phyloP scores from a whole-genome alignment of 2,888 invertebrate species.

The Eucera pruinosa region DNA sequence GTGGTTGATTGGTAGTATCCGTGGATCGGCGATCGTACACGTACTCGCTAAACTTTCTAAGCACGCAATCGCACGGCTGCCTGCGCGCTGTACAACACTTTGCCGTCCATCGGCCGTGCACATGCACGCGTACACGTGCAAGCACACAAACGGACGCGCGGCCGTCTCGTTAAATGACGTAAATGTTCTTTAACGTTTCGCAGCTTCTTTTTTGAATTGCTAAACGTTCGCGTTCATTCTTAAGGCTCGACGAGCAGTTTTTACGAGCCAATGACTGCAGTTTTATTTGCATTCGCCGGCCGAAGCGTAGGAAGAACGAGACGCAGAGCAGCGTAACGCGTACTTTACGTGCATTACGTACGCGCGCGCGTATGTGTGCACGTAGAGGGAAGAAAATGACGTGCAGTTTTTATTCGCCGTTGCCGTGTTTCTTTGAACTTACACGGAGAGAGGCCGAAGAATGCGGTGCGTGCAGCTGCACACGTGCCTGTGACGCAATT shows the following conservation, averaged over 20 bases:
- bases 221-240: background rate
- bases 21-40: slow-evolving; percentile 62
- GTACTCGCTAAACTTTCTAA: slow-evolving; percentile 74
- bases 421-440: slow-evolving; percentile 18
- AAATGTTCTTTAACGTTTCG: background rate
- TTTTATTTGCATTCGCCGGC: background rate
- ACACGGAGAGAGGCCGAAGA: background rate
- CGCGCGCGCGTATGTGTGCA: too few relatives aligned
- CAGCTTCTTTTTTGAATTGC: background rate
- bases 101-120: slow-evolving; percentile 17
- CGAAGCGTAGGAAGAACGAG: too few relatives aligned
- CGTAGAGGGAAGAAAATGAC: slow-evolving; percentile 2
- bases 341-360: too few relatives aligned
- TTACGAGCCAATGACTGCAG: background rate
- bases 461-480: slow-evolving; percentile 24
- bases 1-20: slow-evolving; percentile 71
- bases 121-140: too few relatives aligned
- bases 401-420: background rate
- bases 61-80: slow-evolving; percentile 55
- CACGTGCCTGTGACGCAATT: slow-evolving; percentile 35
- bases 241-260: background rate
- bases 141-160: too few relatives aligned
- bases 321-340: too few relatives aligned
- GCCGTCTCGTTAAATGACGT: slow-evolving; percentile 45
- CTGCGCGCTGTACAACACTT: slow-evolving; percentile 23